Evolutionary conservation across 2,888 invertebrate genomes (phyloP), one percentile per base, ranked within the genome.

Genomic region (Ametastegia equiseti): DNA sequence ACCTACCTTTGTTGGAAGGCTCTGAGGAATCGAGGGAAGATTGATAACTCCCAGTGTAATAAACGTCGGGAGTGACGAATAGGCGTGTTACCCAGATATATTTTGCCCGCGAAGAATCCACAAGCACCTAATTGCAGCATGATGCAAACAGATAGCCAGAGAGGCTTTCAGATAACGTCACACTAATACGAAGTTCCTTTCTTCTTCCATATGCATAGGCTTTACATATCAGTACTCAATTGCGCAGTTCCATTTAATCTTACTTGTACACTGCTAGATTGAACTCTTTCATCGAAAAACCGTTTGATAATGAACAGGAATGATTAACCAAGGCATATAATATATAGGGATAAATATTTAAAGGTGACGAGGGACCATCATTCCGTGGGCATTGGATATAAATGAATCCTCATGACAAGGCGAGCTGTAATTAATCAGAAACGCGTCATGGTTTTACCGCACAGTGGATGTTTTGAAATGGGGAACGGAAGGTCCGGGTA

Each of bases 391-490:
- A 30, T 60, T 60, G 13, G 19, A 39, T 67, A 67, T 67, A 67
- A 67, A 67, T 67, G 65, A 67, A 67, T 67, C 11, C 39, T n/a
- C 39, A 67, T 39, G 65, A 39, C 65, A 67, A 65, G 39, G n/a
- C n/a, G 65, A 36, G 47, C 42, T 71, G 71, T 71, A 71, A 71
- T 71, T 71, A 71, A 71, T 71, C 71, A 71, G 47, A 9, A n/a
- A 45, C 11, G 15, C 71, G 71, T 71, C 45, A 71, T 42, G 71
- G 47, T 47, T 47, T 71, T 30, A 27, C 71, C 45, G 71, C 30
- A 42, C 30, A 27, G 45, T 47, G 71, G 47, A 47, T 71, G 71
- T 71, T 71, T 71, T 30, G 27, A 71, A 47, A 71, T 47, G 42
- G 71, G 71, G n/a, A 47, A 47, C 13, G 71, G 19, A 71, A 36